phyloP scores from a whole-genome alignment of 2,888 invertebrate species.

The Drosophila antonietae region DNA sequence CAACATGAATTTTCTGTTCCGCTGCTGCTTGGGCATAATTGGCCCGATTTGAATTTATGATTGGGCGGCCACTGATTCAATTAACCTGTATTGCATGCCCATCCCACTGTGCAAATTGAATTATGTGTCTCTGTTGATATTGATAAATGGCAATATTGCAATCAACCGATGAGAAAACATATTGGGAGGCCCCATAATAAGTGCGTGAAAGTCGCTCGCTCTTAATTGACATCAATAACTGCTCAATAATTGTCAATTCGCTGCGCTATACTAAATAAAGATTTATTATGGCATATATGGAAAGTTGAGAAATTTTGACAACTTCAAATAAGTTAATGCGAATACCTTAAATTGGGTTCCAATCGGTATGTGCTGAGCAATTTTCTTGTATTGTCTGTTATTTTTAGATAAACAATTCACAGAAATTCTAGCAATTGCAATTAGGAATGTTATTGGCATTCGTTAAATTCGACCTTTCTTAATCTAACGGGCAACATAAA shows the following conservation, averaged over 20 bases:
- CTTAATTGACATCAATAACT: constrained; percentile 52
- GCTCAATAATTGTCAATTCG: constrained; percentile 35
- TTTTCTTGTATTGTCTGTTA: neutral
- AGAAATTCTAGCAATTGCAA: neutral
- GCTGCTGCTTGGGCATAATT: constrained; percentile 43
- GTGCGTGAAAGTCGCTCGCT: constrained; percentile 21
- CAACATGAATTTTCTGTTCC: constrained; percentile 31
- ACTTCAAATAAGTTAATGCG: neutral
- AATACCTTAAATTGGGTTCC: neutral
- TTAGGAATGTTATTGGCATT: neutral
- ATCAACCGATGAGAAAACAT: constrained; percentile 58
- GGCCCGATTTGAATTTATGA: constrained; percentile 63
- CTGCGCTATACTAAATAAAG: neutral
- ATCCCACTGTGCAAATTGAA: constrained; percentile 51
- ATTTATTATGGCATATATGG: constrained; percentile 9
- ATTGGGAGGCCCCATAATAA: constrained; percentile 13
- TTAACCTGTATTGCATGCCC: constrained; percentile 52
- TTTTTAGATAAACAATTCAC: neutral
- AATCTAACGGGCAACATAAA: neutral
- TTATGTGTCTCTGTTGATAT: constrained; percentile 67
- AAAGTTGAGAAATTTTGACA: neutral
- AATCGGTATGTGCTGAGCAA: too few species aligned
- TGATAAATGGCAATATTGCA: constrained; percentile 72
- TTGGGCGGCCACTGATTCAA: constrained; percentile 64
- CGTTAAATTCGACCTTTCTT: too few species aligned